phyloP scores from a whole-genome alignment of 2,113 vertebrate genomes.

The Alaudala cheleensis region DNA sequence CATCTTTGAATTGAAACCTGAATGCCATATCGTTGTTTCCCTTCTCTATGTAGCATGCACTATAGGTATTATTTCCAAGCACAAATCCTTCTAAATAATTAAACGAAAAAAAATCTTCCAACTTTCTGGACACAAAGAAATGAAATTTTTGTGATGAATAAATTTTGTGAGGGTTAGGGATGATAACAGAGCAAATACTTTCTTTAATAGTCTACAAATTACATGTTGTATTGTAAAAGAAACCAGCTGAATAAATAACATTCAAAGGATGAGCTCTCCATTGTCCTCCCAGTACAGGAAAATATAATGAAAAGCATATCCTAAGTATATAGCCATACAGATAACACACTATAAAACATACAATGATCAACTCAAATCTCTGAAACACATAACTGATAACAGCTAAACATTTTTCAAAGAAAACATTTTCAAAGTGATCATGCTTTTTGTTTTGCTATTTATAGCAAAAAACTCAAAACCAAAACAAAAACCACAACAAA shows the following conservation, averaged over 20 bases:
- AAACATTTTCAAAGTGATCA: constrained; percentile 26
- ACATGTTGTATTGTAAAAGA: not conserved
- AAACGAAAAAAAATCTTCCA: not conserved
- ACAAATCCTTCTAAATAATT: not conserved
- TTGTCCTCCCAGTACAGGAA: not conserved
- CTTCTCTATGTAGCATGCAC: not conserved
- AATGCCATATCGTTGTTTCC: not conserved
- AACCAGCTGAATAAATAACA: constrained; percentile 53
- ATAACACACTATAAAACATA: constrained; percentile 61
- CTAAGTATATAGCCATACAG: constrained; percentile 41
- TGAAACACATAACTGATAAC: constrained; percentile 62
- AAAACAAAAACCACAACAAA: not conserved
- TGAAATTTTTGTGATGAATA: not conserved
- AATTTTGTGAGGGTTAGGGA: not conserved
- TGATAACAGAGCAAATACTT: not conserved
- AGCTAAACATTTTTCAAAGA: constrained; percentile 67
- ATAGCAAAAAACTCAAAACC: not conserved
- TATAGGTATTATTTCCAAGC: not conserved
- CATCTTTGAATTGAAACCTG: not conserved
- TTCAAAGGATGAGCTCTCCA: constrained; percentile 25
- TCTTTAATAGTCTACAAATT: not conserved
- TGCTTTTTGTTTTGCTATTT: constrained; percentile 34
- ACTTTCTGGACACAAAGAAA: not conserved
- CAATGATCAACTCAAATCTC: constrained; percentile 51
- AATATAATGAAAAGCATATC: constrained; percentile 62